Conservation (phyloP, 2,113 vertebrate genomes). For the Paradoxurus hermaphroditus region DNA sequence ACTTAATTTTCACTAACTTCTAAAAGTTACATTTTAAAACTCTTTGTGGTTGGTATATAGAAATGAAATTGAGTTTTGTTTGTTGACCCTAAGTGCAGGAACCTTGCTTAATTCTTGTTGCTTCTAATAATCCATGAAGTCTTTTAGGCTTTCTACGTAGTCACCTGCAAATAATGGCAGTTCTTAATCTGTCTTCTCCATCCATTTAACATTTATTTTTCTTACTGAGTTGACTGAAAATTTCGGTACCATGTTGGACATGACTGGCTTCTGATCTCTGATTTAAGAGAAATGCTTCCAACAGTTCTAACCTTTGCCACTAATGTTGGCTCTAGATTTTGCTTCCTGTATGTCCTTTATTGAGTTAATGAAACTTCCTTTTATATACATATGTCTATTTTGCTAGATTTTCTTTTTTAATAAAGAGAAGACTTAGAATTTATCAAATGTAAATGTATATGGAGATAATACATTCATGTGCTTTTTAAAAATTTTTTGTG, state of each 20-base stretch:
- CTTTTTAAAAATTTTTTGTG: neutral
- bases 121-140: neutral
- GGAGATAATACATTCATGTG: neutral
- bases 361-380: neutral
- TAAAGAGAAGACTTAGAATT: neutral
- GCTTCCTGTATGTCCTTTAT: neutral
- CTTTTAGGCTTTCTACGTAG: neutral
- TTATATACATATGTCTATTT: neutral
- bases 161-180: neutral
- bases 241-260: neutral
- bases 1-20: neutral
- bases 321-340: neutral
- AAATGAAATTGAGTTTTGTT: slow-evolving; percentile 19
- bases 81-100: neutral
- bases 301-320: neutral
- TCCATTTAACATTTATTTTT: neutral
- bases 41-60: neutral
- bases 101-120: neutral
- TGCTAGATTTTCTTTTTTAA: neutral
- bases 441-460: neutral
- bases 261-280: neutral
- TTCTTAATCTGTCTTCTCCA: neutral
- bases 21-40: slow-evolving; percentile 14
- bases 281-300: neutral
- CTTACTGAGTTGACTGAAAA: neutral